A percentile compares a stretch with the other conserved stretches of the same genome.
phyloP scores from a whole-genome alignment of 2,888 invertebrate species.

The Drosophila pseudotalamancana region DNA sequence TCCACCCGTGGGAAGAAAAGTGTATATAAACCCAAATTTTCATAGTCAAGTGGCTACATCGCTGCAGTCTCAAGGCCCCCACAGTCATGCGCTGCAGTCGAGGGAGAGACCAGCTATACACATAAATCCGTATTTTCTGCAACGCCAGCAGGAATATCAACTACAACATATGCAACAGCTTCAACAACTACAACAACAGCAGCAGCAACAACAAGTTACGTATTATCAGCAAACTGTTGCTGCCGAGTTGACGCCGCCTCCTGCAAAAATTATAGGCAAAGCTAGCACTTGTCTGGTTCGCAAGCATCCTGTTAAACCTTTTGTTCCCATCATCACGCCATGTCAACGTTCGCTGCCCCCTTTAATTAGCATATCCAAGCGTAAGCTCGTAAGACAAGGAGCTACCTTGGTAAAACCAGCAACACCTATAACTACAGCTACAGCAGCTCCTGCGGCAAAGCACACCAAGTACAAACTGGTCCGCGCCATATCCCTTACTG shows the following conservation, averaged over 20 bases:
- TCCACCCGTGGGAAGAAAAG: slow-evolving; percentile 81
- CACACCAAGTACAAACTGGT: slow-evolving; percentile 78
- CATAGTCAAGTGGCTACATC: slow-evolving; percentile 29
- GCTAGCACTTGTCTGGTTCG: slow-evolving; percentile 82
- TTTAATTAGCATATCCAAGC: slow-evolving; percentile 78
- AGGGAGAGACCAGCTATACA: slow-evolving; percentile 75
- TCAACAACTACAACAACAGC: slow-evolving; percentile 28
- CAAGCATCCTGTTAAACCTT: slow-evolving; percentile 48
- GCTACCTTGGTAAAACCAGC: slow-evolving; percentile 10
- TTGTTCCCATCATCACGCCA: slow-evolving; percentile 3
- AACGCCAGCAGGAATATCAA: slow-evolving; percentile 65
- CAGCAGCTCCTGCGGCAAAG: slow-evolving; percentile 32
- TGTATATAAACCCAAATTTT: slow-evolving; percentile 84
- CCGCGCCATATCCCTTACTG: slow-evolving; percentile 49
- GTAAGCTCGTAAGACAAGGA: slow-evolving; percentile 78
- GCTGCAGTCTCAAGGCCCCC: slow-evolving; percentile 56
- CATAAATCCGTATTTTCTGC: slow-evolving; percentile 83
- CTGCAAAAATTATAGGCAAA: slow-evolving; percentile 81
- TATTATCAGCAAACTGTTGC: slow-evolving; percentile 43
- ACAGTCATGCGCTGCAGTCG: slow-evolving; percentile 19
- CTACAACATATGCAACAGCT: slow-evolving; percentile 13
- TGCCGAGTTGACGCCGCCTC: slow-evolving; percentile 15
- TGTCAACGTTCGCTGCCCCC: slow-evolving; percentile 45
- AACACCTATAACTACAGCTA: not conserved
- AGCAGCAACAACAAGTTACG: slow-evolving; percentile 31